Conservation (phyloP, 2,113 vertebrate genomes). For the Toxostoma redivivum region DNA sequence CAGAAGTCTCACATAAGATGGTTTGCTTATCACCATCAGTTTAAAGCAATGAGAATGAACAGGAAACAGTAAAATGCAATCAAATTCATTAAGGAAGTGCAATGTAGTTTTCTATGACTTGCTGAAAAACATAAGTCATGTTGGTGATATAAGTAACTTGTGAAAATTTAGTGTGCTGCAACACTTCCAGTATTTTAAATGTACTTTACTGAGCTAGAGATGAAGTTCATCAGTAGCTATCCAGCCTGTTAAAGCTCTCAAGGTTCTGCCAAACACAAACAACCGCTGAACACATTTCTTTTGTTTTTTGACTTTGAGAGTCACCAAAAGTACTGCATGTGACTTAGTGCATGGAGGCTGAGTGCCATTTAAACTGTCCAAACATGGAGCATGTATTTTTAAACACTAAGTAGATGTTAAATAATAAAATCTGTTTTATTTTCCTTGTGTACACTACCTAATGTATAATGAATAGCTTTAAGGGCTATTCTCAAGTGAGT, state of each 20-base stretch:
- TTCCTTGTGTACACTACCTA: background rate
- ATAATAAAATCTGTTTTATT: background rate
- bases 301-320: background rate
- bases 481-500: background rate
- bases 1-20: background rate
- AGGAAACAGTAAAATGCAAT: background rate
- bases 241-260: background rate
- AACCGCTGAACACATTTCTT: background rate
- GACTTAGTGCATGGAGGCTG: background rate
- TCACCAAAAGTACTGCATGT: background rate
- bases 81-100: background rate
- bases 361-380: background rate
- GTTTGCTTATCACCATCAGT: background rate
- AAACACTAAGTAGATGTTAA: background rate
- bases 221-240: background rate
- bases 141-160: background rate
- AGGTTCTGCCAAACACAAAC: background rate
- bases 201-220: background rate
- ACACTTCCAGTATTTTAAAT: background rate
- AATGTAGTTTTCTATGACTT: background rate
- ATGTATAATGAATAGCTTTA: background rate
- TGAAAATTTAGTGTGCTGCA: background rate
- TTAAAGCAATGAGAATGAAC: background rate
- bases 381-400: background rate
- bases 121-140: background rate